Evolutionary conservation across 2,113 vertebrate species (phyloP), one percentile per base, ranked within the genome.

Genomic region (Alethe castanea): DNA sequence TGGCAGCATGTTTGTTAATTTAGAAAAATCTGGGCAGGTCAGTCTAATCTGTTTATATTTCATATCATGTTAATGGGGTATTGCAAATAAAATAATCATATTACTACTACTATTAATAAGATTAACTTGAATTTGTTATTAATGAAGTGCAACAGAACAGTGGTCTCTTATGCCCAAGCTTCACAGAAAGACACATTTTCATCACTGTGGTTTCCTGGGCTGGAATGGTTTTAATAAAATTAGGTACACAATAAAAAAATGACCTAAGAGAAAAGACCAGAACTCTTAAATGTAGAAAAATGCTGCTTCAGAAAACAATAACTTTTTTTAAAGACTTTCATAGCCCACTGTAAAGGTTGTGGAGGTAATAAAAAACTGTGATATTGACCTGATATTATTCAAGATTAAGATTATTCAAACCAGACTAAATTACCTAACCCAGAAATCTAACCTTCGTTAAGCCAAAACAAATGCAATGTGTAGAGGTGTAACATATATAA

Each of bases 211-310:
- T 86, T 86, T 95, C 88, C 66, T 54, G 29, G 57, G 62, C 8
- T 52, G 52, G 38, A 95, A 71, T 44, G 20, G 31, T 69, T 94
- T 92, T 84, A 96, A 89, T 72, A 61, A 79, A 85, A 92, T 74
- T 40, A 91, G 40, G n/a, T 42, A 65, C 19, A 50, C 24, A 57
- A 71, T 67, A 48, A 65, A 70, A 91, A 81, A 81, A 86, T 17
- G 26, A 31, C 53, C 45, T 61, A 31, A 60, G 38, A 95, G 60
- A 74, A 92, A 88, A 77, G 23, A 88, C 10, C 11, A 61, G 62
- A 76, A 57, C 13, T 79, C 67, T 47, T 79, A 24, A 33, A 72
- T 38, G 36, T 23, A 78, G 76, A 81, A 85, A 92, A 65, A 81
- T 28, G 13, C 7, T 72, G 23, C 7, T 67, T 90, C 44, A 64